Evolutionary conservation across 2,113 vertebrate genomes (phyloP).

Genomic region (Callaeas wilsoni): DNA sequence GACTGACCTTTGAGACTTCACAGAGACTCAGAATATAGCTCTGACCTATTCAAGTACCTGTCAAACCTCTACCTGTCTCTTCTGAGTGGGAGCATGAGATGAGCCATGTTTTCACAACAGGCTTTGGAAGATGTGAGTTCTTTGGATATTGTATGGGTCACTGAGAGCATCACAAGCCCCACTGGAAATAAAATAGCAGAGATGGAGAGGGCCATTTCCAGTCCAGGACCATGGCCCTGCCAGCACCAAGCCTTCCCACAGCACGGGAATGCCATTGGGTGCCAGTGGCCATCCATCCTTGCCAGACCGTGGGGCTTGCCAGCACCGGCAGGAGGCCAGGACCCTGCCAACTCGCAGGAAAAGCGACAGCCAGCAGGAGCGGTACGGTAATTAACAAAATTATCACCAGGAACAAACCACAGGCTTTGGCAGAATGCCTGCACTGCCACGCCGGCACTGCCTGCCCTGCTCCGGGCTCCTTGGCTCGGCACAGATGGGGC

Average conservation of each 20-base stretch:
- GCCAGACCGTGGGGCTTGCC: accelerated
- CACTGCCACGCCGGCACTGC: accelerated
- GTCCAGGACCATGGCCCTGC: accelerated
- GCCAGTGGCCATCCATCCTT: accelerated
- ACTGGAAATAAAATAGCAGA: not conserved
- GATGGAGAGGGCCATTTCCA: not conserved
- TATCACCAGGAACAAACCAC: not conserved
- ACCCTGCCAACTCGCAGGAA: not conserved
- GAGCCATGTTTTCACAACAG: not conserved
- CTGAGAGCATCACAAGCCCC: not conserved
- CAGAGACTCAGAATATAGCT: not conserved
- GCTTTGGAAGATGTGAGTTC: not conserved
- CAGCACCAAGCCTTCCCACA: accelerated
- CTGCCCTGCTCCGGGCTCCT: not conserved
- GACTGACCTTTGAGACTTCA: slow-evolving; percentile 18
- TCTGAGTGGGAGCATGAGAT: not conserved
- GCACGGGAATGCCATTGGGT: accelerated
- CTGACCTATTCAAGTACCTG: not conserved
- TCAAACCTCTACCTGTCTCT: not conserved
- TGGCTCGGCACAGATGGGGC: accelerated
- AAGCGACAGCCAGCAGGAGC: accelerated
- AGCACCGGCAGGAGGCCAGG: accelerated
- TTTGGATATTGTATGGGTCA: accelerated
- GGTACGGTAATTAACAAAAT: not conserved
- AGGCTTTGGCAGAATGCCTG: not conserved